A percentile compares a stretch with the other conserved stretches of the same genome.
Evolutionary conservation across 2,113 vertebrate genomes (phyloP).

Genomic region (Drymodes brunneopygia): DNA sequence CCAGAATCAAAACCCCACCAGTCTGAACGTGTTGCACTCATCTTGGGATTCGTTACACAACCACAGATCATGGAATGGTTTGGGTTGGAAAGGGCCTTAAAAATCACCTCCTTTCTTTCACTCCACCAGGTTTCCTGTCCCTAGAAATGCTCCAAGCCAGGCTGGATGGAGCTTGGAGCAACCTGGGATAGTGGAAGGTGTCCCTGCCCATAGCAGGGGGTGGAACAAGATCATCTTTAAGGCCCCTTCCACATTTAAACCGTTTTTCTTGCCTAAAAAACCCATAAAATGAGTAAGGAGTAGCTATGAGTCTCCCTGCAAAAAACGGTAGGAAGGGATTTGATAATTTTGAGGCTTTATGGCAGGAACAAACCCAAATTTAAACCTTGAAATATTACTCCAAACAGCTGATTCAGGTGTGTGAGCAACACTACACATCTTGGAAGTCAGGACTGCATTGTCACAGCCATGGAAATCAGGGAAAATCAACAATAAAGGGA

Average conservation of each 20-base stretch:
- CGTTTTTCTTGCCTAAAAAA: background rate
- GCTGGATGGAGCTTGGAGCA: background rate
- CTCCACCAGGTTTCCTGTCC: background rate
- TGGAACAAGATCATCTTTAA: background rate
- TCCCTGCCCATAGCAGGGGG: background rate
- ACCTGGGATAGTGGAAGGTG: background rate
- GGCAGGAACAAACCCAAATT: background rate
- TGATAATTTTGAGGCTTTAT: background rate
- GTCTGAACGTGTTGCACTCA: background rate
- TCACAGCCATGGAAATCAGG: background rate
- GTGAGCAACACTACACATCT: background rate
- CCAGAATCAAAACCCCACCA: background rate
- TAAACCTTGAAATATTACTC: background rate
- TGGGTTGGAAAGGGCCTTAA: background rate
- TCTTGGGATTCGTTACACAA: background rate
- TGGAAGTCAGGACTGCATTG: background rate
- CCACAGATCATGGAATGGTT: background rate
- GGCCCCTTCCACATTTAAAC: background rate
- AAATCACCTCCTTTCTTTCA: background rate
- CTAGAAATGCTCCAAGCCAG: background rate
- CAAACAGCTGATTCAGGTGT: background rate
- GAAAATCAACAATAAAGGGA: background rate
- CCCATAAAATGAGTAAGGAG: rapidly evolving
- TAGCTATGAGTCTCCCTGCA: background rate
- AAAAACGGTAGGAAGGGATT: background rate